Conservation (phyloP, 1,140 invertebrate species). For the Drosophila asahinai region DNA sequence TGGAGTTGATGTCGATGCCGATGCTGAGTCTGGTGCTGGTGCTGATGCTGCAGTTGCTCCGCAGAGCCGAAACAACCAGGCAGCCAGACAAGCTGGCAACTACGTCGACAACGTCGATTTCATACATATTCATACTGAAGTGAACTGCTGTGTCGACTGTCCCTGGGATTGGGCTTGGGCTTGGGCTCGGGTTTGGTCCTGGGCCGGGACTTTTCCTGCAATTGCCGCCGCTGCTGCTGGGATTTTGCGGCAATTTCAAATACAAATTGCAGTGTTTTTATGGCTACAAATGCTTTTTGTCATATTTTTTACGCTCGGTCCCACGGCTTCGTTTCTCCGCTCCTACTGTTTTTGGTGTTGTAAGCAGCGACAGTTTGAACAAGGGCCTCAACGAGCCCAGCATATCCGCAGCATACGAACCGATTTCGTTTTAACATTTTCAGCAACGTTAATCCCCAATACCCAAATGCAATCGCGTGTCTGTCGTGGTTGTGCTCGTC, state of each 20-base stretch:
- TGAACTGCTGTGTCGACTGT: constrained; percentile 52
- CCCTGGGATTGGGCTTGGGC: constrained; percentile 22
- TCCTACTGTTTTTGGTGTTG: constrained; percentile 44
- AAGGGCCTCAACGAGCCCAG: constrained; percentile 59
- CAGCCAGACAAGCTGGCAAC: constrained; percentile 27
- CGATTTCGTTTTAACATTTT: constrained; percentile 81
- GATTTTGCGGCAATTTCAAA: constrained; percentile 83
- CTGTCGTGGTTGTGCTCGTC: constrained; percentile 48
- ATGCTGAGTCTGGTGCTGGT: constrained; percentile 2
- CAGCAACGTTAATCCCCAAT: constrained; percentile 82
- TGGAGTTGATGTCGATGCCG: constrained; percentile 58
- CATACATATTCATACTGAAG: constrained; percentile 76
- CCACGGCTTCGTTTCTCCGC: constrained; percentile 1
- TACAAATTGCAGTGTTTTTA: constrained; percentile 83
- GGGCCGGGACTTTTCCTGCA: constrained; percentile 40
- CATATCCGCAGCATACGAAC: constrained; percentile 61
- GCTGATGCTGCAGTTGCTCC: constrained; percentile 50
- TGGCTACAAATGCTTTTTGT: constrained; percentile 80
- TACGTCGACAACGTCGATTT: constrained; percentile 59
- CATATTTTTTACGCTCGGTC: constrained; percentile 47
- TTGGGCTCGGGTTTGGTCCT: constrained; percentile 13
- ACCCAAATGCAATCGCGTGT: constrained; percentile 80
- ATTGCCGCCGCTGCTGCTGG: constrained; percentile 59
- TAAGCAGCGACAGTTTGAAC: constrained; percentile 76
- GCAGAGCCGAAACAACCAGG: constrained; percentile 28